Conservation (phyloP, 1,140 invertebrate genomes). For the Drosophila serrata region DNA sequence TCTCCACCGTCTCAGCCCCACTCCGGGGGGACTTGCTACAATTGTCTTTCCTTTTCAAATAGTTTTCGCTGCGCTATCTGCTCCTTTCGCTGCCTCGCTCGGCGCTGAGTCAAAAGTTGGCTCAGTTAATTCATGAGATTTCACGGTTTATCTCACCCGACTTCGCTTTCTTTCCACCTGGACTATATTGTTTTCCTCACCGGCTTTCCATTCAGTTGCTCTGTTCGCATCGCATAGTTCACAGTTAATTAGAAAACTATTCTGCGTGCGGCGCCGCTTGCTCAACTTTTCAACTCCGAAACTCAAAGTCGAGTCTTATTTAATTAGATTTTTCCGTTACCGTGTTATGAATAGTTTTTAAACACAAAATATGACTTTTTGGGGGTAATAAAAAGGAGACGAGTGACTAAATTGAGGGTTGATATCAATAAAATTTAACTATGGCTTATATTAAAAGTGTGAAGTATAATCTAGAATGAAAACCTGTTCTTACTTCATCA, state of each 20-base stretch:
- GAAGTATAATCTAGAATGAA: not conserved
- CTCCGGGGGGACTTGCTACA: constrained; percentile 38
- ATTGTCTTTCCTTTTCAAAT: constrained; percentile 78
- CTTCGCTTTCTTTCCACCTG: constrained; percentile 27
- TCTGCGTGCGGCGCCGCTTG: constrained; percentile 51
- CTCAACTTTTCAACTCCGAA: constrained; percentile 65
- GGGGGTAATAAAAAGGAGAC: not conserved
- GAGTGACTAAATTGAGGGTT: not conserved
- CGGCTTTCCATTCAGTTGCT: constrained; percentile 14
- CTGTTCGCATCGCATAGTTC: constrained; percentile 61
- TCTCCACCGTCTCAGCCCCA: constrained; percentile 61
- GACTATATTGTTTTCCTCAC: constrained; percentile 14
- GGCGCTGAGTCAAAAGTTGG: constrained; percentile 70
- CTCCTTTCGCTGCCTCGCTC: constrained; percentile 12
- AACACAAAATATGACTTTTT: constrained; percentile 8
- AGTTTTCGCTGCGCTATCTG: constrained; percentile 54
- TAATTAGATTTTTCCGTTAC: constrained; percentile 63
- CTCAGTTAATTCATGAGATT: constrained; percentile 80
- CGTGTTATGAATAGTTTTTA: constrained; percentile 62
- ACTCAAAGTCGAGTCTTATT: constrained; percentile 41
- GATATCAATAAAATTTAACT: not conserved
- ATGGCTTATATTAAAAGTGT: not conserved
- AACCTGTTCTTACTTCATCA: not conserved
- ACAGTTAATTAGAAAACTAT: constrained; percentile 81
- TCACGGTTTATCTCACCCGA: constrained; percentile 75